phyloP scores from a whole-genome alignment of 2,113 vertebrate genomes.

The Hypanus sabinus region DNA sequence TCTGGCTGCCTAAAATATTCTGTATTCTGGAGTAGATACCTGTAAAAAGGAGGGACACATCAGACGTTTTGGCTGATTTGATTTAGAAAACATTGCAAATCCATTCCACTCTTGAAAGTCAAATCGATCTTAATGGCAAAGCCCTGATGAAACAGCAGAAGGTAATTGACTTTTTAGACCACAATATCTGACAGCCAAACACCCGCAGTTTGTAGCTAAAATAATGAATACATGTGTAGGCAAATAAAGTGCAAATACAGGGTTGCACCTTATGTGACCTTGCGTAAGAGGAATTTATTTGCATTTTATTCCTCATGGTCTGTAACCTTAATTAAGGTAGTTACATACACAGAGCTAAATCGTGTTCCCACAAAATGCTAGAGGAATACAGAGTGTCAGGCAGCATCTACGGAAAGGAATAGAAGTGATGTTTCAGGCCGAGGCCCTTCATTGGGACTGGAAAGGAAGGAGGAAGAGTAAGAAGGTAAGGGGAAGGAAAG shows the following conservation, averaged over 20 bases:
- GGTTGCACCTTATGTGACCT: background rate
- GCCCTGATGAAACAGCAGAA: too few relatives aligned
- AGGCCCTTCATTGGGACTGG: too few relatives aligned
- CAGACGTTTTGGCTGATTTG: too few relatives aligned
- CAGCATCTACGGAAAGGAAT: too few relatives aligned
- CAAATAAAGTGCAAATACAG: background rate
- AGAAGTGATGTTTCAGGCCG: too few relatives aligned
- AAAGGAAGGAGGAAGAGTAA: too few relatives aligned
- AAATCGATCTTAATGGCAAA: too few relatives aligned
- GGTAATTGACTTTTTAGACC: too few relatives aligned
- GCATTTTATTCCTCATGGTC: background rate
- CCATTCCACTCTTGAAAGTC: too few relatives aligned
- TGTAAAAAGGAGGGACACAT: background rate
- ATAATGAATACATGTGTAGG: background rate
- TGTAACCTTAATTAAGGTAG: background rate
- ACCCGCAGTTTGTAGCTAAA: background rate
- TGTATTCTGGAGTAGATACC: background rate
- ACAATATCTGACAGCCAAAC: background rate
- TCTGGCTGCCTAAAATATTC: background rate
- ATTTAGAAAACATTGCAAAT: too few relatives aligned
- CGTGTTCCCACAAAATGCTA: background rate
- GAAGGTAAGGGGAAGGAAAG: too few relatives aligned
- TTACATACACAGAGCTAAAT: background rate
- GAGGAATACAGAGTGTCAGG: too few relatives aligned
- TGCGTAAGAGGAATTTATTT: background rate